A percentile compares a stretch with the other conserved stretches of the same genome.
Conservation (phyloP, 2,797 vertebrate species). For the Zonotrichia albicollis region DNA sequence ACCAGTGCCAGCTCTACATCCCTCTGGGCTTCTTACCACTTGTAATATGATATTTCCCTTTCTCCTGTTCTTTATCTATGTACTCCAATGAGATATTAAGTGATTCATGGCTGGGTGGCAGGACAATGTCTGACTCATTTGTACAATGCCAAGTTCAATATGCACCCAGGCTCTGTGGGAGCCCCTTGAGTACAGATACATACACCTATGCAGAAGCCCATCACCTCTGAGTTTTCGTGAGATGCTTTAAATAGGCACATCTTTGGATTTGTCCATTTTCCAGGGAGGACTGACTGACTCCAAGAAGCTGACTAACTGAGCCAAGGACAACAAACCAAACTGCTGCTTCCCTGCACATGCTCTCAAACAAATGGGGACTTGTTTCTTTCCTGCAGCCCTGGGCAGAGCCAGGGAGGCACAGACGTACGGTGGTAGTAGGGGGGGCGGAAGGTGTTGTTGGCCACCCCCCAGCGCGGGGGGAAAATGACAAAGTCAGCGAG, state of each 20-base stretch:
- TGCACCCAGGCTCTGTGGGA: background rate
- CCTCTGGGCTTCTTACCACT: background rate
- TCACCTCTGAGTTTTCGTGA: background rate
- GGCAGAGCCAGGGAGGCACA: background rate
- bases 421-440: constrained; percentile 96
- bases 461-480: constrained; percentile 93
- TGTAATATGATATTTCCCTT: background rate
- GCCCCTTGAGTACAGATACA: background rate
- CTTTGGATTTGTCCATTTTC: background rate
- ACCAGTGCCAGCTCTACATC: background rate
- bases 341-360: accelerated
- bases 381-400: background rate
- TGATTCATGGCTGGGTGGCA: background rate
- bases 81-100: background rate
- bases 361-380: background rate
- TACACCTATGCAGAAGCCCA: background rate
- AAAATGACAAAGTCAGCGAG: constrained; percentile 98
- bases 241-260: background rate
- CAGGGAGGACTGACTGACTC: background rate
- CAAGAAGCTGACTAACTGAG: background rate
- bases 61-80: background rate
- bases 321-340: background rate
- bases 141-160: background rate
- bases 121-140: background rate
- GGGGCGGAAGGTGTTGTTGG: constrained; percentile 92